Evolutionary conservation across 2,888 invertebrate genomes (phyloP).

Genomic region (Synanthedon myopaeformis): DNA sequence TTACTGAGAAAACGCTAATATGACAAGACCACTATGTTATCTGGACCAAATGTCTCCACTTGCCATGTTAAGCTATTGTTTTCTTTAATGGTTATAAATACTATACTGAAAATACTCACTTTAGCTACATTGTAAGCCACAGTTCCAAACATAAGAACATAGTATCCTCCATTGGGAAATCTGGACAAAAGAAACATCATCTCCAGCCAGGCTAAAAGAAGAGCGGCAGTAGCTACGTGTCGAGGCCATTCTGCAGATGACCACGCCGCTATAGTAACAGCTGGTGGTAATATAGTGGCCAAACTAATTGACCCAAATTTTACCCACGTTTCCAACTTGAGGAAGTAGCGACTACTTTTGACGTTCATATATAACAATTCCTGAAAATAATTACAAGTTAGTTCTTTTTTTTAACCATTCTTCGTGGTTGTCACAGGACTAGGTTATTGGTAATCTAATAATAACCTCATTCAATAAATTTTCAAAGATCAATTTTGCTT

Average conservation of each 20-base stretch:
- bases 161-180: constrained; percentile 70
- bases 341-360: constrained; percentile 57
- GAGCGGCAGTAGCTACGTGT: constrained; percentile 61
- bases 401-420: neutral
- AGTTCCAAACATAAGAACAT: constrained; percentile 73
- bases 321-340: constrained; percentile 68
- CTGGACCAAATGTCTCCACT: no score
- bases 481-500: no score
- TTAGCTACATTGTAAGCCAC: constrained; percentile 69
- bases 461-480: no score
- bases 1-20: no score
- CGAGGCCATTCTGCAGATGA: constrained; percentile 46
- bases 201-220: constrained; percentile 68
- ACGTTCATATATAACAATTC: constrained; percentile 66
- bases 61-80: neutral
- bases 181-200: constrained; percentile 69
- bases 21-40: no score
- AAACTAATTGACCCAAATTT: constrained; percentile 61
- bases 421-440: no score
- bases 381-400: constrained; percentile 24
- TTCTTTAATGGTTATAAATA: neutral
- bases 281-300: constrained; percentile 47
- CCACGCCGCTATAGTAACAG: constrained; percentile 26
- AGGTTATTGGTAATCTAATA: no score
- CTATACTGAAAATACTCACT: constrained; percentile 22